Evolutionary conservation across 1,140 invertebrate genomes (phyloP), one percentile per base, ranked within the genome.

Genomic region (Cyphomyrmex costatus): DNA sequence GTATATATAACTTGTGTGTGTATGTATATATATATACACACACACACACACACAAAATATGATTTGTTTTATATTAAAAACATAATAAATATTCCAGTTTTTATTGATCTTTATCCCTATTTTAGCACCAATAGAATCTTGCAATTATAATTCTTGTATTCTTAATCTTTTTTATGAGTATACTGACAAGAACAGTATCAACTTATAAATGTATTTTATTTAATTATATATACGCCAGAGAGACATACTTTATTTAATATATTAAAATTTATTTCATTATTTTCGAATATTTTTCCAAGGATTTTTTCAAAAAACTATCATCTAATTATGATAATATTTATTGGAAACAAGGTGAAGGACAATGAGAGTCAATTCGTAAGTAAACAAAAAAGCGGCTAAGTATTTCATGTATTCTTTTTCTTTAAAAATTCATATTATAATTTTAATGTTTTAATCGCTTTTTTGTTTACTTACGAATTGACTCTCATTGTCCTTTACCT

Each of bases 61-160:
- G 89, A 93, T 93, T 92, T 92, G 92, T 93, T 93, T 93, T 93
- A 92, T 92, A 92, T 93, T 92, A 91, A 93, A 91, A 87, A 85
- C 88, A 49, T 86, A 92, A 91, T 91, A 90, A 91, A 92, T 88
- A 88, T 88, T 87, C 71, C 63, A 82, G 85, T 92, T 89, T 85
- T 89, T 86, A 88, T 89, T 91, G 58, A 77, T 85, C 66, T 89
- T 84, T 60, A 86, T 63, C 78, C 88, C 87, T 76, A 82, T 85
- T 89, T 60, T 84, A 61, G 27, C 16, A 33, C 21, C 51, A 56
- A 42, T 42, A 42, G 7, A 65, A 53, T 66, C 10, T 85, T 12
- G 19, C 27, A 56, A 66, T 87, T 46, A 14, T 46, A 12, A 53
- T 58, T n/a, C 51, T 49, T 21, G 19, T 68, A 36, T 86, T 66